Evolutionary conservation across 2,888 invertebrate genomes (phyloP), one percentile per base, ranked within the genome.

Genomic region (Agrypnus murinus): DNA sequence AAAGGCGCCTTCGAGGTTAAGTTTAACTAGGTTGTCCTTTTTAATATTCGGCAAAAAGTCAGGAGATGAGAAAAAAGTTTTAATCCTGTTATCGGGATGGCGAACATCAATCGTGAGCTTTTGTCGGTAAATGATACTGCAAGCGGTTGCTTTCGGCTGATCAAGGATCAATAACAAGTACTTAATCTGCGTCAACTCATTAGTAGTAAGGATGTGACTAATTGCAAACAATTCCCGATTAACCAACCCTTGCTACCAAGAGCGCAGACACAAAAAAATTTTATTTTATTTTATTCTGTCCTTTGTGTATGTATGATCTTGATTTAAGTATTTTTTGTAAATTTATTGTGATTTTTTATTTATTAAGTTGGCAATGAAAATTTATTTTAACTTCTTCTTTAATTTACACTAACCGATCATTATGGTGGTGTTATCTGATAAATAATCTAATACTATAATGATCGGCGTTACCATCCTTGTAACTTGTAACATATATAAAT

Each of bases 171-270:
- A 81, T 81, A 80, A 79, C 78, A 79, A 78, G 76, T 78, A 80
- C 80, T 82, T 79, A 78, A 81, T 82, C 81, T 81, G 81, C 80
- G 81, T 81, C 81, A 80, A 80, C 79, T 82, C 81, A 81, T 81
- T 81, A 81, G 80, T 77, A 76, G 76, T 77, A 75, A 78, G 46
- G 68, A 77, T 70, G 78, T 79, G 81, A 81, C 81, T 81, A 81
- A 81, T 81, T 81, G 79, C 79, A 68, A 71, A 77, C 80, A 80
- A 78, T 80, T 79, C 69, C 48, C 46, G 65, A 48, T 62, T 46
- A 40, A 55, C 55, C 36, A 36, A 55, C 55, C 55, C 55, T 36
- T 55, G 55, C 55, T 55, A 55, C 55, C 55, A n/a, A n/a, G 25
- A 17, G 17, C 17, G 32, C 55, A 55, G 55, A 55, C 55, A 55